Conservation (phyloP, 1,140 invertebrate species). For the Gryon sp. region DNA sequence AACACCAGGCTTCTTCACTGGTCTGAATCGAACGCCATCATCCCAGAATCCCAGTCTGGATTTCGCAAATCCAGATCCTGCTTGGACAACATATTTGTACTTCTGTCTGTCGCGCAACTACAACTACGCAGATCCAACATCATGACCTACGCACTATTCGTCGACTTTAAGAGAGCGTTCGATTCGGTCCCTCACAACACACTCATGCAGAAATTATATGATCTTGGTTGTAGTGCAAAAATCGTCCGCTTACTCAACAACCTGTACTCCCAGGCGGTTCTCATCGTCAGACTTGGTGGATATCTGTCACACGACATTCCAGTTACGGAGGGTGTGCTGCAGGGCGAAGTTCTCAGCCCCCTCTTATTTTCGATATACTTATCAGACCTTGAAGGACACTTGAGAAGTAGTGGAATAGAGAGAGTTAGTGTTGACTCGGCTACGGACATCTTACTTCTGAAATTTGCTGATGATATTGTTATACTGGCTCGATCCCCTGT, state of each 20-base stretch:
- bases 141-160: slow-evolving; percentile 8
- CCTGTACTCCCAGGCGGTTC: background rate
- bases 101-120: slow-evolving; percentile 10
- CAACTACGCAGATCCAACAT: slow-evolving; percentile 25
- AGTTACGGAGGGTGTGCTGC: background rate
- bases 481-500: too few relatives aligned
- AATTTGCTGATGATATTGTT: too few relatives aligned
- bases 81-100: slow-evolving; percentile 17
- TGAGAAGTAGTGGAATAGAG: too few relatives aligned
- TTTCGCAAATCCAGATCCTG: slow-evolving; percentile 7
- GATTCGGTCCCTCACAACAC: slow-evolving; percentile 14
- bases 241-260: slow-evolving; percentile 5
- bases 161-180: slow-evolving; percentile 38
- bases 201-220: slow-evolving; percentile 18
- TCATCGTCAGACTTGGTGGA: background rate
- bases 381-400: background rate
- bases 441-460: too few relatives aligned
- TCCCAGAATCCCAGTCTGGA: slow-evolving; percentile 13
- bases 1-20: background rate
- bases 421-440: too few relatives aligned
- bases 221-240: slow-evolving; percentile 18
- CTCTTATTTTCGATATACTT: background rate
- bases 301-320: background rate
- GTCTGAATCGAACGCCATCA: slow-evolving; percentile 1
- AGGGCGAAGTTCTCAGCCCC: background rate